Base-by-base conservation (phyloP, 2,888 invertebrate genomes). In the Phlogophora meticulosa region DNA sequence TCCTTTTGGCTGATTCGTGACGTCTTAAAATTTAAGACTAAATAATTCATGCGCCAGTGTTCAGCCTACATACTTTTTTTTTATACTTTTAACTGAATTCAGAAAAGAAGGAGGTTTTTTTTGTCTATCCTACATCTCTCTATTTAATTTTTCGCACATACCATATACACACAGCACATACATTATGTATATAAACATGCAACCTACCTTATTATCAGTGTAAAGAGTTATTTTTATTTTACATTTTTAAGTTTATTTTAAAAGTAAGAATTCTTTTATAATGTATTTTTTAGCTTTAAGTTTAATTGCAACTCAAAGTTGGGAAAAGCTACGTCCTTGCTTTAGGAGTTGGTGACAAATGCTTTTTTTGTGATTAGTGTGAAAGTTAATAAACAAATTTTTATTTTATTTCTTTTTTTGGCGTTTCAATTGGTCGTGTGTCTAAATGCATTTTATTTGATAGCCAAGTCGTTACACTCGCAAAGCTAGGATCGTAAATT, bases 201-300 rank as follows among this genome's bases (percentile, higher is more conserved):
- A 65, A 38, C 48, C 40, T 45, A 55, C 53, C 40, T 36, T 61
- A 66, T 43, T 62, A 66, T 72, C 78, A 51, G n/a, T 78, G 66
- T 76, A 78, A 59, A 72, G 53, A 72, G 58, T 66, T 76, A 62
- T 77, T 77, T 72, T 78, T 69, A 77, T 78, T 69, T 78, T 64
- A 78, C 45, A 67, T 63, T 68, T 66, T 78, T 74, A 73, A 74
- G 66, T 78, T 81, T 72, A 61, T 72, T 71, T 66, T 56, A 45
- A 77, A 68, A 62, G 48, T 76, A 80, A 62, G 62, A 67, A 20
- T 56, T 73, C 45, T 67, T 75, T 79, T 67, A 63, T 81, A 63
- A 63, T 72, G 65, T 80, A 74, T 76, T 76, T 76, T 64, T 74
- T 78, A 81, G 79, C 45, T 72, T 24, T 81, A 81, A 78, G 81